Evolutionary conservation across 64 coral and sea anemone genomes (phyloP), one percentile per base, ranked within the genome.

Genomic region (Montipora cactus): DNA sequence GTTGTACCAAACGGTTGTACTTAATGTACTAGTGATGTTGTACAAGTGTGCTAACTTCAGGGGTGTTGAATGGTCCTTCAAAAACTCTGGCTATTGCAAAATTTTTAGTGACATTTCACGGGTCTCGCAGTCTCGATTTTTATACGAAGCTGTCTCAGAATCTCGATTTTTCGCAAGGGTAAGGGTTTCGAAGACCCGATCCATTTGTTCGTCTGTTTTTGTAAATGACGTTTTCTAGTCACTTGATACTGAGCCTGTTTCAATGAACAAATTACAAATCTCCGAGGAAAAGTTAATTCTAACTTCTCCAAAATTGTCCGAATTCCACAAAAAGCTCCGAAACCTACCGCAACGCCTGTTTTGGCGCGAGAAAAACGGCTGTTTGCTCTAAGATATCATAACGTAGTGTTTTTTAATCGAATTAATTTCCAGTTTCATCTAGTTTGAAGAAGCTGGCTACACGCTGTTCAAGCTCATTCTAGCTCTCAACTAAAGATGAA

Each of bases 301-400:
- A 59, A 59, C 57, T 59, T 59, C 57, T 59, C 57, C 57, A 9
- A 59, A 59, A 59, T 59, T 59, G 57, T 49, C 76, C 19, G 45
- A 78, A 49, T 78, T 78, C 45, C 11, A 78, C 76, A 78, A 46
- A 77, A 77, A 77, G 75, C 45, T 77, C 44, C 25, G 49, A 78
- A 75, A 75, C 5, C 13, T 75, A 75, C 28, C 73, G 73, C 28
- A 78, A 78, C 47, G 76, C 49, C 76, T 18, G 13, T 77, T 77
- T 49, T 23, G 75, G 1, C 25, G 25, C 45, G 47, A 44, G 47
- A 77, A 77, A 49, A 75, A 13, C 44, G 44, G 8, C 47, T 46
- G 12, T 49, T 77, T 77, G 45, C 49, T 77, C 7, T 59, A 59
- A 13, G 7, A 59, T 59, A 59, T 59, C 57, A 59, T 59, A 59